A percentile compares a stretch with the other conserved stretches of the same genome.
These are phyloP conservation scores for Platycercus adscitus DNA, from an alignment of 2,113 vertebrate species.

Conservation along the genomic window DNA sequence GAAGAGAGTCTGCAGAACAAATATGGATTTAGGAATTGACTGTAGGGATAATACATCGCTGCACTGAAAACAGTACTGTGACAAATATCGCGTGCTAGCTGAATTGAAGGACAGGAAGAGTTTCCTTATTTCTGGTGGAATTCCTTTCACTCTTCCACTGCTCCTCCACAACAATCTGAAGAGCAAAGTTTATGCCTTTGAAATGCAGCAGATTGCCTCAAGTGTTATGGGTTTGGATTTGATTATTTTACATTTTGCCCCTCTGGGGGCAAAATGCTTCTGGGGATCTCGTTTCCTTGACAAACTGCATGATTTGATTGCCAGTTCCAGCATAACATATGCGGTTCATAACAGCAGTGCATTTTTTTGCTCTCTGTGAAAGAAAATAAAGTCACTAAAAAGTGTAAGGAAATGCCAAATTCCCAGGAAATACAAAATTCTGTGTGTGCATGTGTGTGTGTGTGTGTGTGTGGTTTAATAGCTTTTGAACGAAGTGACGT, in stretches of 20 bases:
- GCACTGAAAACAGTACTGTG: not conserved
- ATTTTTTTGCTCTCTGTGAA: not conserved
- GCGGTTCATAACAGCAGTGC: not conserved
- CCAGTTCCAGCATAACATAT: not conserved
- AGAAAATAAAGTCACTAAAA: not conserved
- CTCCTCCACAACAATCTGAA: not conserved
- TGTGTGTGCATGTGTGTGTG: not conserved
- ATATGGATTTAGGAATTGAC: not conserved
- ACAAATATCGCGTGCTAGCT: not conserved
- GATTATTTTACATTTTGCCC: not conserved
- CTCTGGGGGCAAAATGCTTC: not conserved
- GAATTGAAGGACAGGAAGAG: not conserved
- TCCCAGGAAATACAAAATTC: not conserved
- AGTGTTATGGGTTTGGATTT: not conserved
- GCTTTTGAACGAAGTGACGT: slow-evolving; percentile 21
- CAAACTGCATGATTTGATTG: slow-evolving; percentile 5
- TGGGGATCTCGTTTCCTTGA: slow-evolving; percentile 24
- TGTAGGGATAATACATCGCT: not conserved
- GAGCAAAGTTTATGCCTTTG: slow-evolving; percentile 42
- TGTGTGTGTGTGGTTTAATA: not conserved
- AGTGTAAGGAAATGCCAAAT: not conserved
- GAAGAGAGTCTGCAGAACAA: not conserved
- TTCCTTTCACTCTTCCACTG: slow-evolving; percentile 1
- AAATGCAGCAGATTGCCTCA: slow-evolving; percentile 16
- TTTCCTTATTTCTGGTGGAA: not conserved